Evolutionary conservation across 2,797 vertebrate genomes (phyloP), one percentile per base, ranked within the genome.

Genomic region (Anabas testudineus): DNA sequence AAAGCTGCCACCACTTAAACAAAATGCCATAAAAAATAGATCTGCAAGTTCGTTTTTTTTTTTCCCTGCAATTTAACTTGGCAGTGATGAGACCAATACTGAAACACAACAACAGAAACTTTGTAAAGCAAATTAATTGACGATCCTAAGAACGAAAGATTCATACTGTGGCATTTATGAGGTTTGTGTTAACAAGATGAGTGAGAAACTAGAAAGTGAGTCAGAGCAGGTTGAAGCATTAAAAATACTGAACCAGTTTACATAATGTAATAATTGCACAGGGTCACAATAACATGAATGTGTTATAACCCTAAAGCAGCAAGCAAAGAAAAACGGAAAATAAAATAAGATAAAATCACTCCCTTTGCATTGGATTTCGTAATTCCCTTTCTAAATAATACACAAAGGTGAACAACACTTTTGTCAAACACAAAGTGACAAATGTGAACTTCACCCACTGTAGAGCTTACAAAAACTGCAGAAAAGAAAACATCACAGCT

Each of bases 51-150:
- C n/a, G n/a, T n/a, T n/a, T n/a, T 80, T 83, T 91, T 77, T 78
- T 83, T 91, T 94, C 93, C 93, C 93, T 94, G 95, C 92, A 93
- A 90, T 93, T 92, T 81, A 88, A 91, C 85, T 89, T 91, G 94
- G 94, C 94, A 95, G 94, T 95, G 94, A 93, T 85, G 78, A 93
- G 94, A 95, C 91, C 89, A 92, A 92, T 90, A 91, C 87, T 88
- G 89, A 90, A 90, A 58, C 80, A 78, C 36, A 78, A 68, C 52
- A 74, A 80, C n/a, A 18, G 57, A 74, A 76, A 72, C 19, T 59
- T 22, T 72, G 76, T 81, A 76, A 83, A 79, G 61, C 58, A 82
- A 74, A 73, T 63, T 8, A 87, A 77, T 68, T 42, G 21, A 67
- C 49, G 61, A 64, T 53, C 26, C 34, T 72, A 77, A 63, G 45